A percentile compares a stretch with the other conserved stretches of the same genome.
phyloP scores from a whole-genome alignment of 2,797 vertebrate species.

The Paguma larvata region DNA sequence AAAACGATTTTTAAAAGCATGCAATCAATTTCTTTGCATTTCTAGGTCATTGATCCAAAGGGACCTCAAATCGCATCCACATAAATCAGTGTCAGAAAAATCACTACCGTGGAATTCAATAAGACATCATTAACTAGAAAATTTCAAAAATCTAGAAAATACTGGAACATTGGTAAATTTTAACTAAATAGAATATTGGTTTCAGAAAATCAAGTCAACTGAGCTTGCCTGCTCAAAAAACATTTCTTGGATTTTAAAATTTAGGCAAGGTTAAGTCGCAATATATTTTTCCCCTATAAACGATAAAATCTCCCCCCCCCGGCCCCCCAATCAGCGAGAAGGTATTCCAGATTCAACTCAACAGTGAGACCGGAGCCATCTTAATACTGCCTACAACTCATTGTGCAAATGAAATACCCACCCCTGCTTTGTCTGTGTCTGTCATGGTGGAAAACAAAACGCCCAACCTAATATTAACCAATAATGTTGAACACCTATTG shows the following conservation, averaged over 20 bases:
- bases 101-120: slow-evolving; percentile 48
- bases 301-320: too few relatives aligned
- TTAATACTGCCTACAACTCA: slow-evolving; percentile 73
- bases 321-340: neutral
- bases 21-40: slow-evolving; percentile 78
- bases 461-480: slow-evolving; percentile 58
- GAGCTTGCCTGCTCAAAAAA: slow-evolving; percentile 34
- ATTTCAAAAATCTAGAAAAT: slow-evolving; percentile 46
- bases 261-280: neutral
- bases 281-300: neutral
- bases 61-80: slow-evolving; percentile 53
- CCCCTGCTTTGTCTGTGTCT: slow-evolving; percentile 80
- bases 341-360: slow-evolving; percentile 40
- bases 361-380: slow-evolving; percentile 75
- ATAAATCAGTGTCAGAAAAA: slow-evolving; percentile 69
- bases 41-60: slow-evolving; percentile 69
- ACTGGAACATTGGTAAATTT: slow-evolving; percentile 10
- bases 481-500: slow-evolving; percentile 63
- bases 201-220: slow-evolving; percentile 63
- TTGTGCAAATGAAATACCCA: slow-evolving; percentile 80
- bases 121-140: slow-evolving; percentile 41
- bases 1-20: slow-evolving; percentile 78
- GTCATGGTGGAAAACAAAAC: slow-evolving; percentile 68
- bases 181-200: neutral
- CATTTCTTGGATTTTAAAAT: slow-evolving; percentile 19